Evolutionary conservation across 2,888 invertebrate genomes (phyloP), one percentile per base, ranked within the genome.

Genomic region (Sphaerophoria rueppellii): DNA sequence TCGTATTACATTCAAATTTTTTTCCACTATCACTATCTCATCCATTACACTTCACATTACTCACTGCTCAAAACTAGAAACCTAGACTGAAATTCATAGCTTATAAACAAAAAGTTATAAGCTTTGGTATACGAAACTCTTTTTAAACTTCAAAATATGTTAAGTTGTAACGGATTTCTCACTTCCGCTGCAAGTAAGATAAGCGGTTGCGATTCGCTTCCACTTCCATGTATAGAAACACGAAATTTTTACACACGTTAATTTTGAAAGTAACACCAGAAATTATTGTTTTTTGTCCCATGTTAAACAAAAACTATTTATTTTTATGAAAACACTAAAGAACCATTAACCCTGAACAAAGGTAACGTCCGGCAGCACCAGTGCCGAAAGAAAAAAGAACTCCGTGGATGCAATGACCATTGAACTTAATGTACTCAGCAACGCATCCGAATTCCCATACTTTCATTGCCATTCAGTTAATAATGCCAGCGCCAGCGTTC

Each of bases 351-450:
- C 34, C 60, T 16, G 54, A 54, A 16, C 37, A 63, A 35, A 75
- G 63, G 63, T 65, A 63, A 71, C 34, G 40, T 67, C 67, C 61
- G 61, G 58, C 46, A 4, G 34, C 46, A 32, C n/a, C 34, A 52
- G 50, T 35, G 14, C 46, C 46, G 7, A 11, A 54, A 14, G 35
- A 16, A 14, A 35, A 37, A 9, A 70, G 43, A 70, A 35, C 4
- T 57, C n/a, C 48, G 57, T 60, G 60, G 60, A 60, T 60, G 70
- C 48, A 46, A 67, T 71, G 83, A 83, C 61, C 83, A 80, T 75
- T 80, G 83, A 83, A 80, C 83, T 83, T 83, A 80, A 76, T 80
- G 83, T 83, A 75, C 71, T 72, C 82, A 71, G 43, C 67, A 60
- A 46, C 54, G 60, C 70, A 58, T 55, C 6, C 40, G 34, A 24